These are phyloP conservation scores for Ivindomyrus marchei DNA, from an alignment of 2,113 vertebrate genomes.

Conservation along the genomic window DNA sequence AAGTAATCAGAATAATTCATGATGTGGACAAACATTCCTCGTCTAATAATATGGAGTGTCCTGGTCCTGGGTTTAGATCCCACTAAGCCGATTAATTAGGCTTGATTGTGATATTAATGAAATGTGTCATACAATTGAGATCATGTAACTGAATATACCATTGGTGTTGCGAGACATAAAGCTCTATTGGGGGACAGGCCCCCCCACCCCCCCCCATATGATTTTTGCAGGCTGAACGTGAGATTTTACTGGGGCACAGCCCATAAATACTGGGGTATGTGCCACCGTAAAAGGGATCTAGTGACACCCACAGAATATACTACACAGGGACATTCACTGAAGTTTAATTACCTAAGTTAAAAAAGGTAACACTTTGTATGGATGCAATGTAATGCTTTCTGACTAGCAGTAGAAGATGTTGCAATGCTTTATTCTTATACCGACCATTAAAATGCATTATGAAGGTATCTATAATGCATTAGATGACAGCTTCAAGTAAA, in stretches of 20 bases:
- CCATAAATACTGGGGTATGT: not conserved
- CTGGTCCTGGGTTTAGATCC: not conserved
- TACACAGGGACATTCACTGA: not conserved
- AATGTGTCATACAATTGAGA: not conserved
- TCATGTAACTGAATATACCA: not conserved
- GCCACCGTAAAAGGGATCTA: not conserved
- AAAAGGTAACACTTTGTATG: not conserved
- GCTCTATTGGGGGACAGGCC: not conserved
- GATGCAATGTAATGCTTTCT: not conserved
- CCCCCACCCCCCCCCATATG: not conserved
- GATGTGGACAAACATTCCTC: not conserved
- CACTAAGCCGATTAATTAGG: not conserved
- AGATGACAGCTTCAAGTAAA: not conserved
- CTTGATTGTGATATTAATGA: not conserved
- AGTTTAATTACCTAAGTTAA: not conserved
- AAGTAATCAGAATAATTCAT: not conserved
- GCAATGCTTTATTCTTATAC: not conserved
- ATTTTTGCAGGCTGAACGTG: not conserved
- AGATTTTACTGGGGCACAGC: not conserved
- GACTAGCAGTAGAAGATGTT: not conserved
- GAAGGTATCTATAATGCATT: not conserved
- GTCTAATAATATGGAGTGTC: not conserved
- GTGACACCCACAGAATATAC: not conserved
- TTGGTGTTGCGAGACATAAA: not conserved
- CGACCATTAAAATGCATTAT: not conserved